Evolutionary conservation across 2,888 invertebrate genomes (phyloP).

Genomic region (Aquatica leii): DNA sequence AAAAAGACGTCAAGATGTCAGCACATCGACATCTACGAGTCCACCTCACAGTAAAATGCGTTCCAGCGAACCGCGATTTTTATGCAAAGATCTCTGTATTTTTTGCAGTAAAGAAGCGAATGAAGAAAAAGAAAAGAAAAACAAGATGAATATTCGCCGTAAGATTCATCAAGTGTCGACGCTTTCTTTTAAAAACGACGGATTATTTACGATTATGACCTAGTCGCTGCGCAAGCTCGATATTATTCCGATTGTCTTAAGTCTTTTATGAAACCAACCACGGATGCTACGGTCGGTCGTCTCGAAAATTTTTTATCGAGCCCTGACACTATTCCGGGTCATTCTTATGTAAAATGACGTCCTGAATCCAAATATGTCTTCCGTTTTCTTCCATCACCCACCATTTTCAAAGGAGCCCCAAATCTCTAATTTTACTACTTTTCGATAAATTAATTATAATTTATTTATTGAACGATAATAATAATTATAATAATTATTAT

Average conservation of each 20-base stretch:
- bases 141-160: not conserved
- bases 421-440: too few relatives aligned
- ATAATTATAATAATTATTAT: too few relatives aligned
- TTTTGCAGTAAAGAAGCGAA: not conserved
- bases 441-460: too few relatives aligned
- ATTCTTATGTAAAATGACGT: too few relatives aligned
- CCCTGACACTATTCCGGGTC: too few relatives aligned
- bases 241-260: not conserved
- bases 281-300: not conserved
- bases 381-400: too few relatives aligned
- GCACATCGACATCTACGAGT: not conserved
- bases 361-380: too few relatives aligned
- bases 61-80: too few relatives aligned
- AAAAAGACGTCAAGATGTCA: not conserved
- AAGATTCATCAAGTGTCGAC: not conserved
- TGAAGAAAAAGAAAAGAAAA: not conserved
- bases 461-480: too few relatives aligned
- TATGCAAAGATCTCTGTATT: not conserved
- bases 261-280: not conserved
- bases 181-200: not conserved
- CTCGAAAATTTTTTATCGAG: not conserved
- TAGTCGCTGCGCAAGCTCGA: not conserved
- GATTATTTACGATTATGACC: not conserved
- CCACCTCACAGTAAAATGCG: not conserved
- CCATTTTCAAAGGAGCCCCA: too few relatives aligned